A percentile compares a stretch with the other conserved stretches of the same genome.
Conservation (phyloP, 2,797 vertebrate species). For the Geotrypetes seraphini region DNA sequence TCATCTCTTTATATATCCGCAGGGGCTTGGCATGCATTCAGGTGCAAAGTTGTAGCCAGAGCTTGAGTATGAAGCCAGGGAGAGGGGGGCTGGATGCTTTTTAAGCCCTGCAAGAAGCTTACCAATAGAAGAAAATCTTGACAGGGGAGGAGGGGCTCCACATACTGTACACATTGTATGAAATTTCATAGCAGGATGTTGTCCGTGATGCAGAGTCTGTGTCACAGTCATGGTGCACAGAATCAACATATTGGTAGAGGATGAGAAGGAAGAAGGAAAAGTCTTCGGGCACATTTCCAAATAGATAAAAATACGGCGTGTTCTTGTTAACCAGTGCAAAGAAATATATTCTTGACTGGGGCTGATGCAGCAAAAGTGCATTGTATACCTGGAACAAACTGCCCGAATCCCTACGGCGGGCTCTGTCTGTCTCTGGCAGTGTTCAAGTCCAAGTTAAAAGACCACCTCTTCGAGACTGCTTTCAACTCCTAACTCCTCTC, state of each 20-base stretch:
- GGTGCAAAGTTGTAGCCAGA: constrained; percentile 66
- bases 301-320: too few species aligned
- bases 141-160: constrained; percentile 47
- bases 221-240: constrained; percentile 4
- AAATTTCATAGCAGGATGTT: constrained; percentile 23
- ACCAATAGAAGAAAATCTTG: constrained; percentile 47
- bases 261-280: not conserved
- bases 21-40: constrained; percentile 67
- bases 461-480: too few species aligned
- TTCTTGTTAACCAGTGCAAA: too few species aligned
- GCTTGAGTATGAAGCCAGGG: constrained; percentile 59
- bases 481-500: too few species aligned
- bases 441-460: too few species aligned
- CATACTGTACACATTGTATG: constrained; percentile 12
- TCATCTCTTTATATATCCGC: constrained; percentile 61
- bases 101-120: constrained; percentile 42
- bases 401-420: too few species aligned
- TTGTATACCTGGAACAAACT: too few species aligned
- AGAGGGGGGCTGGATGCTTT: constrained; percentile 49
- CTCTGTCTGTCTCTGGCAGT: too few species aligned
- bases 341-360: too few species aligned
- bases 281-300: too few species aligned
- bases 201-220: constrained; percentile 7
- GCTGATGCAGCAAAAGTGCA: too few species aligned
- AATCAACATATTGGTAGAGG: not conserved